Evolutionary conservation across 2,888 invertebrate genomes (phyloP).

Genomic region (Drosophila colorata): DNA sequence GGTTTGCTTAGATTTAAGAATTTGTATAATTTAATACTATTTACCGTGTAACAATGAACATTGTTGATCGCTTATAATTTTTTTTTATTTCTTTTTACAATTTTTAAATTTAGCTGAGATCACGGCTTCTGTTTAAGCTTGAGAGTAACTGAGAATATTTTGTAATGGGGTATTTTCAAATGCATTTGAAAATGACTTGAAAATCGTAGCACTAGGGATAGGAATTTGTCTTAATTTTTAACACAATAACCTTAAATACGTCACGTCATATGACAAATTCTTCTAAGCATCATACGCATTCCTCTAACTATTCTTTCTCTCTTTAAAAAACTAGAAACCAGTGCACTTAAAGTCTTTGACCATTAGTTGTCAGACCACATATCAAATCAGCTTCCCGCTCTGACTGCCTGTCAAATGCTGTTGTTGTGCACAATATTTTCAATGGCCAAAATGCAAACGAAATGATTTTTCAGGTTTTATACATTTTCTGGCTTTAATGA

Average conservation of each 20-base stretch:
- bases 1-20: too few species aligned
- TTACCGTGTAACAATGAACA: not conserved
- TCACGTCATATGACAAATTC: constrained; percentile 1
- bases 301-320: not conserved
- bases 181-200: constrained; percentile 1
- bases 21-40: not conserved
- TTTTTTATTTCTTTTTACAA: not conserved
- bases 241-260: not conserved
- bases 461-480: constrained; percentile 53
- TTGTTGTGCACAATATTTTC: constrained; percentile 18
- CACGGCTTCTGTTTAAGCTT: too few species aligned
- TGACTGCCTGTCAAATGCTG: constrained; percentile 37
- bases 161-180: not conserved
- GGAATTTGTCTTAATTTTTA: not conserved
- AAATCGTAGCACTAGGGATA: not conserved
- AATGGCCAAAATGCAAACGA: constrained; percentile 39
- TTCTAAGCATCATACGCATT: constrained; percentile 3
- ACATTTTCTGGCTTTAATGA: constrained; percentile 40
- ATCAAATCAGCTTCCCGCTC: constrained; percentile 25
- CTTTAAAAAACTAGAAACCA: not conserved
- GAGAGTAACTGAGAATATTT: not conserved
- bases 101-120: too few species aligned
- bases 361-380: constrained; percentile 35
- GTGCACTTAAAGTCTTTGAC: constrained; percentile 27
- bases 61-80: not conserved